Percentiles rank a stretch among this genome's conserved stretches.
These are phyloP conservation scores for Labrus mixtus DNA, from an alignment of 2,113 vertebrate species.

Conservation along the genomic window DNA sequence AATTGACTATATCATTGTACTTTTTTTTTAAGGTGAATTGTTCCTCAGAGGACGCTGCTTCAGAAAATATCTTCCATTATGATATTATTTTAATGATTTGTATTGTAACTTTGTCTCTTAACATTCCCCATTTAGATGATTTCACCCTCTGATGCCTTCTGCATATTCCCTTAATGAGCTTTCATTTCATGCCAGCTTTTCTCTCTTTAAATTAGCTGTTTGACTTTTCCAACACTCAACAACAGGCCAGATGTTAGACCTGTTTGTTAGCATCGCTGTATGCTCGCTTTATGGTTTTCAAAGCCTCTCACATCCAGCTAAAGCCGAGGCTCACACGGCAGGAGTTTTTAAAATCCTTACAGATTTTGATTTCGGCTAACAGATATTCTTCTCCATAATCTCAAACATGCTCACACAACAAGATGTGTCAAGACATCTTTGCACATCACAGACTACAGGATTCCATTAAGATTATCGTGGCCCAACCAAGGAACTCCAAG, in stretches of 20 bases:
- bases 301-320: background rate
- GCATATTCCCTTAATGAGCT: conserved; percentile 50
- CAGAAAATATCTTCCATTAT: background rate
- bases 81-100: background rate
- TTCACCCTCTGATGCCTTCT: conserved; percentile 17
- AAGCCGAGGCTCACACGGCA: no score
- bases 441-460: no score
- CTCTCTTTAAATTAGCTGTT: conserved; percentile 43
- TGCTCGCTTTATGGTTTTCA: conserved; percentile 1
- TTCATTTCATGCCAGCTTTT: conserved; percentile 71
- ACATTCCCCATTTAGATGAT: conserved; percentile 19
- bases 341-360: no score
- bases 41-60: background rate
- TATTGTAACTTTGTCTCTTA: background rate
- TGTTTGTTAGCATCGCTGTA: background rate
- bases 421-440: no score
- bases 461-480: no score
- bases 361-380: no score
- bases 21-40: background rate
- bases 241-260: conserved; percentile 14
- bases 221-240: conserved; percentile 36
- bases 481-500: no score
- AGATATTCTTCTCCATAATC: no score
- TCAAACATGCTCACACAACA: no score
- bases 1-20: background rate